Percentiles rank a stretch among this genome's conserved stretches.
These are phyloP conservation scores for Trochalopteron elliotii DNA, from an alignment of 2,113 vertebrate species.

Conservation along the genomic window DNA sequence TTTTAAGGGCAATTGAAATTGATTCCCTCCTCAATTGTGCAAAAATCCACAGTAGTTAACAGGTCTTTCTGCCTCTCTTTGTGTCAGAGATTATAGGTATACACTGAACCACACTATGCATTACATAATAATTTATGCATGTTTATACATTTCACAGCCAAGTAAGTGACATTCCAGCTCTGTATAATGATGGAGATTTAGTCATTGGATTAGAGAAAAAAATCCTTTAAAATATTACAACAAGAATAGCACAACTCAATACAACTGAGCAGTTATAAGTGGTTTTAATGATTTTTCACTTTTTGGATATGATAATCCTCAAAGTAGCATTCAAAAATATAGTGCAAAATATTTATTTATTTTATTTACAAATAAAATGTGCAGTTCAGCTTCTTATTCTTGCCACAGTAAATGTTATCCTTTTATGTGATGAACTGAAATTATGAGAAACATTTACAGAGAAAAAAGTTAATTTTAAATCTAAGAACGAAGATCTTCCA, in stretches of 20 bases:
- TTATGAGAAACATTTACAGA: conserved; percentile 9
- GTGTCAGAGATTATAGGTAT: neutral
- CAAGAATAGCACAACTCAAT: neutral
- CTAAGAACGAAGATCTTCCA: neutral
- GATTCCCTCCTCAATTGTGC: neutral
- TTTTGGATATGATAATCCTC: conserved; percentile 14
- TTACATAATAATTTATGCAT: neutral
- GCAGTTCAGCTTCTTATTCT: conserved; percentile 1
- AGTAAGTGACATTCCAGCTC: neutral
- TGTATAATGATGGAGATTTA: neutral
- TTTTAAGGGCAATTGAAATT: neutral
- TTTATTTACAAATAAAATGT: conserved; percentile 63
- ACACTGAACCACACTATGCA: neutral
- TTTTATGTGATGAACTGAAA: neutral
- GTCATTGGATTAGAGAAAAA: neutral
- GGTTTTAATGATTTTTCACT: conserved; percentile 41
- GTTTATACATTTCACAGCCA: neutral
- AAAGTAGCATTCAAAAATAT: conserved; percentile 63
- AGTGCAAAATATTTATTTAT: conserved; percentile 64
- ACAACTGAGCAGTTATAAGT: conserved; percentile 42
- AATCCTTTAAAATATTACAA: neutral
- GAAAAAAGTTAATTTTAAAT: conserved; percentile 20
- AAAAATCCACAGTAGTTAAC: neutral
- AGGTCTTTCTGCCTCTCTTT: neutral
- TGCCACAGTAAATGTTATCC: neutral